These are phyloP conservation scores for Drosophila suboccidentalis DNA, from an alignment of 2,888 invertebrate species.

Conservation along the genomic window DNA sequence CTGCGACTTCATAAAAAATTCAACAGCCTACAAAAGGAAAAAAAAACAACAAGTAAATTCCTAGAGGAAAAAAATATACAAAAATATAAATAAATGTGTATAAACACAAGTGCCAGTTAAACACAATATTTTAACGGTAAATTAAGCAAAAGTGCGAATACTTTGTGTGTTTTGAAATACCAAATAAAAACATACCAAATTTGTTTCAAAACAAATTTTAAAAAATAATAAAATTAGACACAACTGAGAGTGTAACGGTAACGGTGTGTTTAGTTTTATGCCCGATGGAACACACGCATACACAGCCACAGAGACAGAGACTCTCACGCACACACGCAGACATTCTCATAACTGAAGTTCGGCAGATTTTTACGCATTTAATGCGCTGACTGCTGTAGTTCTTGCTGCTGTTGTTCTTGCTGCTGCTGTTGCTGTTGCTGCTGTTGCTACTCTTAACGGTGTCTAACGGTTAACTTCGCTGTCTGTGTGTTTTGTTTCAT, in stretches of 20 bases:
- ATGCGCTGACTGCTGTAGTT: slow-evolving; percentile 8
- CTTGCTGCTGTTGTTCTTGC: slow-evolving; percentile 5
- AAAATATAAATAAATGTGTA: slow-evolving; percentile 49
- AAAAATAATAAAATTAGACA: slow-evolving; percentile 30
- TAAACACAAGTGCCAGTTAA: slow-evolving; percentile 45
- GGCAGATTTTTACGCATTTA: slow-evolving; percentile 45
- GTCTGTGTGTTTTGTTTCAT: slow-evolving; percentile 49
- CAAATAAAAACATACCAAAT: slow-evolving; percentile 7
- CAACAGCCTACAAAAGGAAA: slow-evolving; percentile 55
- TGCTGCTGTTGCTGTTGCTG: not conserved
- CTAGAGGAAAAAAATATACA: slow-evolving; percentile 24
- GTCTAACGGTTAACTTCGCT: slow-evolving; percentile 39
- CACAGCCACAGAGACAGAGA: slow-evolving; percentile 8
- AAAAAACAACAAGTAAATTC: slow-evolving; percentile 43
- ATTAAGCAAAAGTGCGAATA: slow-evolving; percentile 41
- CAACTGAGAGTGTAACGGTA: slow-evolving; percentile 9
- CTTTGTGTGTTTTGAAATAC: slow-evolving; percentile 24
- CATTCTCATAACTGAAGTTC: slow-evolving; percentile 28
- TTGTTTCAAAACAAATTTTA: slow-evolving; percentile 35
- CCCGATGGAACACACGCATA: slow-evolving; percentile 17
- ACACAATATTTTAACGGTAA: slow-evolving; percentile 44
- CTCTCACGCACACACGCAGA: not conserved
- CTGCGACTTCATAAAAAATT: slow-evolving; percentile 70
- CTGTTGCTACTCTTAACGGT: slow-evolving; percentile 22
- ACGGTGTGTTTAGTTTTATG: slow-evolving; percentile 26